Base-by-base conservation (phyloP, 2,113 vertebrate genomes). In the Pardalotus punctatus region DNA sequence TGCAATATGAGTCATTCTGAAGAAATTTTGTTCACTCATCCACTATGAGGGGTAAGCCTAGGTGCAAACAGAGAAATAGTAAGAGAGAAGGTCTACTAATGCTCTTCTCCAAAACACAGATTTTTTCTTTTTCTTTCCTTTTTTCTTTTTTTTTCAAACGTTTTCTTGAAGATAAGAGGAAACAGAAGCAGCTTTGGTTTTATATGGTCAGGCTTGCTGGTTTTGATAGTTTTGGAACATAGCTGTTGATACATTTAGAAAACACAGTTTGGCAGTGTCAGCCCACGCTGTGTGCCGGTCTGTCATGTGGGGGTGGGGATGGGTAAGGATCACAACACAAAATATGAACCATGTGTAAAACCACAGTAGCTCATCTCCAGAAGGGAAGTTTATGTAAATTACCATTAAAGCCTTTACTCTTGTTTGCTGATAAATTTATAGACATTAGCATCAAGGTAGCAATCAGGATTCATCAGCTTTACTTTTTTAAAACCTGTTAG, bases 391-490 rank as follows among this genome's bases (percentile, higher is more conserved):
- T 74, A 71, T 84, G 83, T 73, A 87, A 94, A 95, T 96, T 72
- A 94, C 54, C 48, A 82, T 90, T 89, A 96, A 95, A 92, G 87
- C 86, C 73, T 80, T 94, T 86, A 92, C 90, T 96, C 92, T 96
- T 97, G 94, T 98, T 97, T 95, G 84, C 97, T 91, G 91, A 96
- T 97, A 96, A 95, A 97, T 97, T 97, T 97, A 96, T 92, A 97
- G 88, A 88, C 95, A 73, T 94, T 85, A 95, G n/a, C 82, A 94
- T 95, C 87, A 91, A 97, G 91, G 97, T 95, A 97, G 93, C 83
- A 97, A 93, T 97, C 93, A 88, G 77, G 40, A 94, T 93, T 96
- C 90, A 94, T 97, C 97, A 97, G 64, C 91, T 97, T 97, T 97
- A 91, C 94, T 95, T 97, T 98, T 97, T 96, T 96, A 96, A 91